A percentile compares a stretch with the other conserved stretches of the same genome.
phyloP scores from a whole-genome alignment of 2,113 vertebrate species.

The Brachirus orientalis region DNA sequence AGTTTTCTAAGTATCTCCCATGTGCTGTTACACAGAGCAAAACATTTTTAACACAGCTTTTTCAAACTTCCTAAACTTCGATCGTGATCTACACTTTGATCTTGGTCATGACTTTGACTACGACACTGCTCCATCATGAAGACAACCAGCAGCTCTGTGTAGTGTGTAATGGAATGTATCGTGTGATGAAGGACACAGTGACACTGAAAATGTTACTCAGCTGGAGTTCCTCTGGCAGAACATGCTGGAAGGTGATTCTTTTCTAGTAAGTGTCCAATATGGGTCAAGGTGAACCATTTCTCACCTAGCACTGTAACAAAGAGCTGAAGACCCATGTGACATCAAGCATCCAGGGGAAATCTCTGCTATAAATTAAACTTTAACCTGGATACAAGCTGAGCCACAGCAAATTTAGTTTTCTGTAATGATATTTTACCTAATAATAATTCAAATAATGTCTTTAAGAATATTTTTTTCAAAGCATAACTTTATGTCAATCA shows the following conservation, averaged over 20 bases:
- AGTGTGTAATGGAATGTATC: no score
- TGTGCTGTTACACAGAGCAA: no score
- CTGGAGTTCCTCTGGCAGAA: background rate
- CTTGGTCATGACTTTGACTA: no score
- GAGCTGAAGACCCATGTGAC: conserved; percentile 10
- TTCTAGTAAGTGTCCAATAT: background rate
- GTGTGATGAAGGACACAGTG: background rate
- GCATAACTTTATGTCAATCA: conserved; percentile 8
- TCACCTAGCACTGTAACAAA: background rate
- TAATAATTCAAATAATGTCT: background rate
- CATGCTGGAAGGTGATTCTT: conserved; percentile 1
- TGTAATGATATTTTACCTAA: background rate
- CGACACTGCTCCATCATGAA: no score
- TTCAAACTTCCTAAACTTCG: no score
- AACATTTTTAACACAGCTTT: no score
- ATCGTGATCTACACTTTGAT: no score
- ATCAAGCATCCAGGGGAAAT: conserved; percentile 11
- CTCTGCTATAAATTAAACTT: background rate
- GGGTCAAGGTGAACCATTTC: conserved; percentile 49
- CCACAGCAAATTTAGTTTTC: background rate
- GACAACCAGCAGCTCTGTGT: no score
- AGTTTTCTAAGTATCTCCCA: no score
- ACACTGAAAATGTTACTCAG: conserved; percentile 1
- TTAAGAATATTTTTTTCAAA: conserved; percentile 17
- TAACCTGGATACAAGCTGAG: background rate